phyloP scores from a whole-genome alignment of 1,140 invertebrate species.

The Bombus polaris region DNA sequence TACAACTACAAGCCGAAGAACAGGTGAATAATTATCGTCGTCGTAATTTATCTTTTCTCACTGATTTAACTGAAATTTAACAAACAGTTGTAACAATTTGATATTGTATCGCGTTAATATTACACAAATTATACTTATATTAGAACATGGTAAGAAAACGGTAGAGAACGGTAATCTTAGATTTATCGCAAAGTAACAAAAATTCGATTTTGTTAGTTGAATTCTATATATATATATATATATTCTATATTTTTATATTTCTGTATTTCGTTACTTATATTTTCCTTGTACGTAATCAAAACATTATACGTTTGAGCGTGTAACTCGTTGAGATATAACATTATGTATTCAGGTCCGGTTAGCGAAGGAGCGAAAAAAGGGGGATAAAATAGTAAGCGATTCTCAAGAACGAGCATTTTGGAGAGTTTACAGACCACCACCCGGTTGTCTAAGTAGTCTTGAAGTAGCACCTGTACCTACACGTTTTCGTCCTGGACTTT shows the following conservation, averaged over 20 bases:
- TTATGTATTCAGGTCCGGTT: conserved; percentile 87
- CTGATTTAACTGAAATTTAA: neutral
- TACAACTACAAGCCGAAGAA: conserved; percentile 96
- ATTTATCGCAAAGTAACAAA: neutral
- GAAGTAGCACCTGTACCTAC: conserved; percentile 93
- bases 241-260: neutral
- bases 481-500: conserved; percentile 86
- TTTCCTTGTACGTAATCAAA: neutral
- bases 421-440: conserved; percentile 96
- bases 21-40: conserved; percentile 86
- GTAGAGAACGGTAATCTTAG: no score
- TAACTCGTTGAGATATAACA: conserved; percentile 69
- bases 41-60: neutral
- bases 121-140: neutral
- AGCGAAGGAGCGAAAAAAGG: conserved; percentile 96
- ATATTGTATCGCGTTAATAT: neutral
- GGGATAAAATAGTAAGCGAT: conserved; percentile 97
- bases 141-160: no score
- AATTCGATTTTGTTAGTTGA: neutral
- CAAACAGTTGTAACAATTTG: neutral
- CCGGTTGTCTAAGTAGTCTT: conserved; percentile 91
- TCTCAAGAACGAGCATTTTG: conserved; percentile 98
- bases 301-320: conserved; percentile 51
- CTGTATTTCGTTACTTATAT: neutral
- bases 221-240: no score